Base-by-base conservation (phyloP, 2,888 invertebrate species). In the Congeria kusceri region DNA sequence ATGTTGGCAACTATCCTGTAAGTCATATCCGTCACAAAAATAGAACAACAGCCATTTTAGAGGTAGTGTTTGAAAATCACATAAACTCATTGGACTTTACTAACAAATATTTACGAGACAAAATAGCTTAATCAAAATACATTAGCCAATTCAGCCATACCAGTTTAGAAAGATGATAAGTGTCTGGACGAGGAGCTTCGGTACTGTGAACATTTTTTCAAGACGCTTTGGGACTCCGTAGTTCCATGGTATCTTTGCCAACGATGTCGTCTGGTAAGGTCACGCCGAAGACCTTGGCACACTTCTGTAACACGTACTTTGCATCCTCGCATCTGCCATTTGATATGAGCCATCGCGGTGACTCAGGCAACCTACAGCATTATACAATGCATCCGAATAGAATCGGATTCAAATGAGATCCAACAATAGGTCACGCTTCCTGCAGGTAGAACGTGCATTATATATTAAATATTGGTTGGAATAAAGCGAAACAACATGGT, bases 321-420 rank as follows among this genome's bases (percentile, higher is more conserved):
- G 90, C 91, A 69, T 89, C 86, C 5, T 88, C 77, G 0, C 56
- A 57, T 28, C 83, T 68, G 13, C 89, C 87, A 28, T 77, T 80
- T 13, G 86, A 77, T 20, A 89, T 76, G 27, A 91, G 83, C 91
- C 91, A 92, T 58, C 92, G 79, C 5, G 92, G 89, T 5, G 91
- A 92, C 76, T 91, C 91, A 2, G 89, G 89, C 4, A 53, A 23
- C 25, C 23, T 53, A 53, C 25, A 18, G n/a, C 18, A 9, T 49
- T 49, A 1, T n/a, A n/a, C n/a, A n/a, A n/a, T n/a, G n/a, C n/a
- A n/a, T n/a, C n/a, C n/a, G n/a, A n/a, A n/a, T n/a, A n/a, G n/a
- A n/a, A n/a, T n/a, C n/a, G n/a, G n/a, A n/a, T n/a, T n/a, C n/a
- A n/a, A n/a, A n/a, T n/a, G n/a, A n/a, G n/a, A n/a, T n/a, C n/a